Base-by-base conservation (phyloP, 2,888 invertebrate species). In the Aporophyla nigra region DNA sequence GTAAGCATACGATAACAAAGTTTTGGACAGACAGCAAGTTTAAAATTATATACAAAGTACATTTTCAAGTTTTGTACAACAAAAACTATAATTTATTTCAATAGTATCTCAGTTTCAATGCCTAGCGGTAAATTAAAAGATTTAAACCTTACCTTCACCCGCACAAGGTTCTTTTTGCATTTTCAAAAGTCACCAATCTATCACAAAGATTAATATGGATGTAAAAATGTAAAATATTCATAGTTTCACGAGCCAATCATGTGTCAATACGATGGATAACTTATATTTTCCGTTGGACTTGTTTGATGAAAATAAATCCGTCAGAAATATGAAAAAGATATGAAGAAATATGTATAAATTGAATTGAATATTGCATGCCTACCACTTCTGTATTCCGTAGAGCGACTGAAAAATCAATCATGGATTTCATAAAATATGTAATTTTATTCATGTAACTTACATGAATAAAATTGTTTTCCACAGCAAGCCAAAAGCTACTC, bases 311-410 rank as follows among this genome's bases (percentile, higher is more conserved):
- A 63, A 79, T 75, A 40, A 49, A 49, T 14, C 56, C 40, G 53
- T 75, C 79, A 82, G n/a, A 67, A 68, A 63, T 58, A 49, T 75
- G 1, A 56, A 49, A 58, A 46, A 62, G 0, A 51, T 51, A 46
- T 51, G 33, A 49, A 76, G 54, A 43, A 6, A 40, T 27, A 16
- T 24, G 27, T 46, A 77, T 66, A 56, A n/a, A 61, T 61, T 73
- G 49, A 61, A 61, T 65, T 59, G n/a, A 78, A 78, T 80, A 56
- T 77, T 56, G 27, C 49, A n/a, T 54, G 40, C 21, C 24, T 79
- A 43, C 49, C 27, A 71, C 62, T n/a, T 56, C 46, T 21, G 54
- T 61, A 54, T 6, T n/a, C 9, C 4, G 19, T 27, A 16, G 19
- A 3, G n/a, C 16, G 14, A 40, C 4, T n/a, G 59, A 33, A 69